These are phyloP conservation scores for Prostheceraeus crozeri DNA, from an alignment of 2,888 invertebrate genomes.

Conservation along the genomic window DNA sequence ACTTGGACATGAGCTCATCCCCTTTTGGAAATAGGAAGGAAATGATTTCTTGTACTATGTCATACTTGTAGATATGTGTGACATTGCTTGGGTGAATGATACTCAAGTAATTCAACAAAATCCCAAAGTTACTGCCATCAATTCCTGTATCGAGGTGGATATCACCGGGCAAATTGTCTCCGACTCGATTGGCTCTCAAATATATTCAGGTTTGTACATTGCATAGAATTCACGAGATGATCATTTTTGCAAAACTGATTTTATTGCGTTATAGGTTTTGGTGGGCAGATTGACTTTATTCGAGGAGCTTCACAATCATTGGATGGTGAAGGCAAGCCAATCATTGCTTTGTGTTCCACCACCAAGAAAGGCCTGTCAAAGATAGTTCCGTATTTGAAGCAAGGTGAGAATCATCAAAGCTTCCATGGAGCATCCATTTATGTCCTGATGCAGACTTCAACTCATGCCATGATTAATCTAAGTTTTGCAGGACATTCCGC, in stretches of 20 bases:
- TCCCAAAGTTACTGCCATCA: conserved; percentile 88
- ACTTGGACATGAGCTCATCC: no score
- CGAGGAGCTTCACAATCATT: conserved; percentile 75
- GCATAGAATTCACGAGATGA: no score
- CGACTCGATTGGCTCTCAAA: conserved; percentile 76
- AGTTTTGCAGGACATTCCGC: no score
- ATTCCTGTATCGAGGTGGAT: conserved; percentile 88
- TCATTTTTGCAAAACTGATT: no score
- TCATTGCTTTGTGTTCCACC: conserved; percentile 79
- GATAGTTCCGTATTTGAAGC: conserved; percentile 72
- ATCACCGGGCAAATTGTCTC: conserved; percentile 84
- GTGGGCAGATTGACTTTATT: conserved; percentile 87
- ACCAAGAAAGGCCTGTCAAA: conserved; percentile 71
- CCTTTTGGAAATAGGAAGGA: no score
- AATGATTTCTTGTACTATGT: no score
- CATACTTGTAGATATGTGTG: conserved; percentile 35
- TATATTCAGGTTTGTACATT: conserved; percentile 70
- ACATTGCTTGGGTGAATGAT: conserved; percentile 35
- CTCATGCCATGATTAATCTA: no score
- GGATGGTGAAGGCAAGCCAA: conserved; percentile 80
- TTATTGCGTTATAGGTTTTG: no score
- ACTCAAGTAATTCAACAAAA: conserved; percentile 68
- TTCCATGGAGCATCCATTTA: no score
- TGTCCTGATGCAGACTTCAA: no score
- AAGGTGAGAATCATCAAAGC: no score